Evolutionary conservation across 2,888 invertebrate species (phyloP).

Genomic region (Dryococelus australis): DNA sequence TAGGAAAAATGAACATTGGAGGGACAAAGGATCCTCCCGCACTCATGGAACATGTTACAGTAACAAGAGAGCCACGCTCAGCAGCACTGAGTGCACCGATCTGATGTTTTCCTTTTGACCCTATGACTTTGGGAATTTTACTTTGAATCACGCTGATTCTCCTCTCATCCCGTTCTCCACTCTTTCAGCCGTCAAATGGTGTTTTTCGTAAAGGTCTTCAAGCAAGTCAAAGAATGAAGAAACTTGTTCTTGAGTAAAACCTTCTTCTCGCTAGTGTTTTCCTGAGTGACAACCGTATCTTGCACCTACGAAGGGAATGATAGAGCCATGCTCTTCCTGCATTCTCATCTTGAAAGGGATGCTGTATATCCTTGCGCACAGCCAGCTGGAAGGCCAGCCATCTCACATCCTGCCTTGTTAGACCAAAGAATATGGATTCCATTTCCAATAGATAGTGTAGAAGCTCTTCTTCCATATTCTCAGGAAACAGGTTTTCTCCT

Average conservation of each 20-base stretch:
- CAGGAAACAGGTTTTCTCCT: background rate
- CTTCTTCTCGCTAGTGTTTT: background rate
- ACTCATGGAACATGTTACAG: too few relatives aligned
- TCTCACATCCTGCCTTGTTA: background rate
- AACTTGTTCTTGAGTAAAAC: background rate
- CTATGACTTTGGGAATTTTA: background rate
- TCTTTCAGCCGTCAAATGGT: background rate
- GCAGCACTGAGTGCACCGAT: too few relatives aligned
- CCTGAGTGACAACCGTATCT: background rate
- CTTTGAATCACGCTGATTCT: background rate
- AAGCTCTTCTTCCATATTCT: background rate
- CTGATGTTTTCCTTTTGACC: too few relatives aligned
- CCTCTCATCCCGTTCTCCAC: background rate
- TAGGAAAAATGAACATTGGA: constrained; percentile 17
- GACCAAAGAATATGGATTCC: background rate
- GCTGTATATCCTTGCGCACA: background rate
- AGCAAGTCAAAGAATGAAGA: too few relatives aligned
- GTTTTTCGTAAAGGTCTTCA: background rate
- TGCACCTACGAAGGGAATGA: background rate
- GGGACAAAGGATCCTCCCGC: background rate
- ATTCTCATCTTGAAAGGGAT: background rate
- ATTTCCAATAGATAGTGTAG: too few relatives aligned
- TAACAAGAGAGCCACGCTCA: too few relatives aligned
- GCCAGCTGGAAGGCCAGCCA: background rate
- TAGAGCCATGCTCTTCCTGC: background rate